Conservation (phyloP, 2,888 invertebrate genomes). For the Bugulina stolonifera region DNA sequence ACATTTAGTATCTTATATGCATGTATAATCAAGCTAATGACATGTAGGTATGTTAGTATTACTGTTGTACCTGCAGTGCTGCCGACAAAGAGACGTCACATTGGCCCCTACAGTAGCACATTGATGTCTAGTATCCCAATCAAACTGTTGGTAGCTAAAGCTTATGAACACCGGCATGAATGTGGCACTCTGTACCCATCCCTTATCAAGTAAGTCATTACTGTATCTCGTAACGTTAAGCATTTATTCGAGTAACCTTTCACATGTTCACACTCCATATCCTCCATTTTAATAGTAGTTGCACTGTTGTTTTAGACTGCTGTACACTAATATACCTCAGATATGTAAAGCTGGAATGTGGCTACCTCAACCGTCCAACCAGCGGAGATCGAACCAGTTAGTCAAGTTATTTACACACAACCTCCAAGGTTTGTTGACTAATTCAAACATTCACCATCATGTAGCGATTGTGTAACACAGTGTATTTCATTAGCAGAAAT, state of each 20-base stretch:
- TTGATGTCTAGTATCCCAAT: conserved; percentile 14
- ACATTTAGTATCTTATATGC: too few species aligned
- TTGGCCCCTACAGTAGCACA: neutral
- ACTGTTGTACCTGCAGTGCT: too few species aligned
- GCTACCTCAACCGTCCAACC: neutral
- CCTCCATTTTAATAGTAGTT: too few species aligned
- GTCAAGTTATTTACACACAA: neutral
- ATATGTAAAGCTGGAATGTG: conserved; percentile 15
- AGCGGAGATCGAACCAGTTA: neutral
- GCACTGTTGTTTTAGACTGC: too few species aligned
- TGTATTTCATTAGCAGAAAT: neutral
- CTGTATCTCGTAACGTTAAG: too few species aligned
- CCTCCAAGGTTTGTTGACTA: neutral
- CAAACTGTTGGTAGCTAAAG: neutral
- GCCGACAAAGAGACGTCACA: conserved; percentile 8
- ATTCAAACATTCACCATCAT: too few species aligned
- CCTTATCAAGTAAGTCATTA: conserved; percentile 24
- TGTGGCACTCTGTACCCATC: conserved; percentile 21
- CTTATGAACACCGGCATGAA: conserved; percentile 2
- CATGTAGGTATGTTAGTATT: too few species aligned
- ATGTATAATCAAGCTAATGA: too few species aligned
- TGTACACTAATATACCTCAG: conserved; percentile 22
- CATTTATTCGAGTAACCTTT: too few species aligned
- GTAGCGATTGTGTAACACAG: neutral
- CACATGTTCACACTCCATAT: too few species aligned